These are phyloP conservation scores for Euwallacea similis DNA, from an alignment of 1,140 invertebrate genomes.

Conservation along the genomic window DNA sequence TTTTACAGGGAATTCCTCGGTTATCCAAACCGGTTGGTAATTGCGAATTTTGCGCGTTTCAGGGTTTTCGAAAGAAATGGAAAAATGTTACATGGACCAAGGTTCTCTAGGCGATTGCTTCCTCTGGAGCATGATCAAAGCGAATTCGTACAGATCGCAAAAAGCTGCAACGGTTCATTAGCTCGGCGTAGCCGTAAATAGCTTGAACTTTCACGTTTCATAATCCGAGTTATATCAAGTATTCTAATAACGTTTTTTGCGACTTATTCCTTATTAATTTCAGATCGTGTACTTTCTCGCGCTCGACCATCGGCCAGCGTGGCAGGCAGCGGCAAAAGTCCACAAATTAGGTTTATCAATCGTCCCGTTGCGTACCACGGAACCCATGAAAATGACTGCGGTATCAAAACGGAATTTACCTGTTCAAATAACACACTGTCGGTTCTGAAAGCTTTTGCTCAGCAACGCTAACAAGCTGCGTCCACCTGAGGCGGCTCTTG, in stretches of 20 bases:
- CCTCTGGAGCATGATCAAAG: slow-evolving; percentile 8
- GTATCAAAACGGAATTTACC: slow-evolving; percentile 19
- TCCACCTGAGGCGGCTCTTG: background rate
- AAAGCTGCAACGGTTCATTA: slow-evolving; percentile 17
- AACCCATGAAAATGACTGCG: background rate
- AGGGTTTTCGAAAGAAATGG: too few relatives aligned
- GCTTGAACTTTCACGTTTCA: slow-evolving; percentile 28
- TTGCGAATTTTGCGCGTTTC: background rate
- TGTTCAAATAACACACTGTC: slow-evolving; percentile 12
- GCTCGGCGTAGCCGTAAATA: background rate
- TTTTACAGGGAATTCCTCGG: slow-evolving; percentile 15
- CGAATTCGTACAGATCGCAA: slow-evolving; percentile 12
- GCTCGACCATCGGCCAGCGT: too few relatives aligned
- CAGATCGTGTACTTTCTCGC: too few relatives aligned
- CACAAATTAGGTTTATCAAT: background rate
- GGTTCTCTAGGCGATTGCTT: slow-evolving; percentile 4
- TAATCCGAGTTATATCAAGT: slow-evolving; percentile 7
- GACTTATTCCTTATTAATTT: too few relatives aligned
- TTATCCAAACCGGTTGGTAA: background rate
- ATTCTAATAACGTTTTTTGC: slow-evolving; percentile 10
- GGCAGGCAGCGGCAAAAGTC: background rate
- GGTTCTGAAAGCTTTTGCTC: background rate
- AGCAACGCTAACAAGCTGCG: background rate
- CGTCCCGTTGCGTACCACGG: background rate
- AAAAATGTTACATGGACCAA: background rate